Percentiles rank a stretch among this genome's conserved stretches.
Evolutionary conservation across 1,140 invertebrate species (phyloP).

Genomic region (Brachionus rubens): DNA sequence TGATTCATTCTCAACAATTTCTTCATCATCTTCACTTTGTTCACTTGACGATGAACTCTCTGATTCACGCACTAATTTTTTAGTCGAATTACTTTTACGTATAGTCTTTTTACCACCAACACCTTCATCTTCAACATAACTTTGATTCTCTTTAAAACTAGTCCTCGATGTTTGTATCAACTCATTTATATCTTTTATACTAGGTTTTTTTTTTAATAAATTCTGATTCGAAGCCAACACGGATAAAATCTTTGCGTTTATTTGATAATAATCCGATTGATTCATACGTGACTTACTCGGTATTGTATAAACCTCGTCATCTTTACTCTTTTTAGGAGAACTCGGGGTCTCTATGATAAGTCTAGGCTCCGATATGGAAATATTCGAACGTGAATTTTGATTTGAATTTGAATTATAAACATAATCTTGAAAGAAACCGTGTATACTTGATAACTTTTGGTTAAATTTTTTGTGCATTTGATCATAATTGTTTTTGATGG

Average conservation of each 20-base stretch:
- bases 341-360: not conserved
- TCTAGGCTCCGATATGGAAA: not conserved
- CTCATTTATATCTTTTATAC: slow-evolving; percentile 15
- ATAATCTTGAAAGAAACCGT: slow-evolving; percentile 32
- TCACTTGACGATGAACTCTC: slow-evolving; percentile 18
- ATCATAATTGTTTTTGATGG: slow-evolving; percentile 7
- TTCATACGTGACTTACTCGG: not conserved
- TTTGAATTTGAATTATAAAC: not conserved
- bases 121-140: not conserved
- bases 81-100: not conserved
- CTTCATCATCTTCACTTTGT: not conserved
- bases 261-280: slow-evolving; percentile 35
- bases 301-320: not conserved
- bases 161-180: not conserved
- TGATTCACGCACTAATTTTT: not conserved
- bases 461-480: not conserved
- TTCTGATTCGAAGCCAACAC: slow-evolving; percentile 2
- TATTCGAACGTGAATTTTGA: not conserved
- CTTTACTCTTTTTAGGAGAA: not conserved
- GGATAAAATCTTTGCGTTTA: slow-evolving; percentile 21
- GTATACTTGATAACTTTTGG: not conserved
- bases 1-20: not conserved
- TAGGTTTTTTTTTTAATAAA: slow-evolving; percentile 1
- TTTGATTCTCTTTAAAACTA: not conserved
- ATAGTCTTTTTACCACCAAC: not conserved